Evolutionary conservation across 53 echinoderm and acorn worm genomes (phyloP).

Genomic region (Paelopatides confundens): DNA sequence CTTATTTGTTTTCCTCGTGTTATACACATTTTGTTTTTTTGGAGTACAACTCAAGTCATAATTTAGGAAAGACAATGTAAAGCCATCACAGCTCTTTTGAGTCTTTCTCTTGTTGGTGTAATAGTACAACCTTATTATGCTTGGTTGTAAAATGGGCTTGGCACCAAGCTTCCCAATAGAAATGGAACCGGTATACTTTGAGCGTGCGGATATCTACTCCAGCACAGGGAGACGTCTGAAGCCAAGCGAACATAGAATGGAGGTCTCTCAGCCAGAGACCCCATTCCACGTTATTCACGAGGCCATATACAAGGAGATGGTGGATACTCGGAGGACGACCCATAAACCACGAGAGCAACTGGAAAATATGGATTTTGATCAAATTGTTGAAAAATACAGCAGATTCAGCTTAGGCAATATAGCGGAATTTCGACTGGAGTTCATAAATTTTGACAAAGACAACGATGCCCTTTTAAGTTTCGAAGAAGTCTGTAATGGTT

Average conservation of each 20-base stretch:
- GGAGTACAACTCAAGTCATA: not conserved
- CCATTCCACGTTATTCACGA: conserved; percentile 86
- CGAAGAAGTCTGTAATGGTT: conserved; percentile 84
- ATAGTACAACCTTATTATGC: conserved; percentile 42
- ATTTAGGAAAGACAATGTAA: not conserved
- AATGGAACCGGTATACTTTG: conserved; percentile 96
- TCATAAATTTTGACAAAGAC: conserved; percentile 87
- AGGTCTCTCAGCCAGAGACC: conserved; percentile 77
- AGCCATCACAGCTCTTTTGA: not conserved
- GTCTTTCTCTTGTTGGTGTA: conserved; percentile 21
- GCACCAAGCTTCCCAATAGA: conserved; percentile 99
- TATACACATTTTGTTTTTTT: too few species aligned
- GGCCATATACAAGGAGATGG: conserved; percentile 95
- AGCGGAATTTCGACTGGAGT: conserved; percentile 96
- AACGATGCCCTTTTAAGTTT: conserved; percentile 91
- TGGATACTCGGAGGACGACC: conserved; percentile 74
- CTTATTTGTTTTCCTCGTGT: too few species aligned
- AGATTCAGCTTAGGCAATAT: conserved; percentile 89
- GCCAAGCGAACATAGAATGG: conserved; percentile 75
- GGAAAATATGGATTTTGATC: conserved; percentile 90
- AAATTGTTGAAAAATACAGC: conserved; percentile 81
- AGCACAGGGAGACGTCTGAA: conserved; percentile 84
- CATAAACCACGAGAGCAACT: conserved; percentile 85
- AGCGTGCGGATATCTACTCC: conserved; percentile 91
- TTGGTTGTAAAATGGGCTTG: conserved; percentile 91